A percentile compares a stretch with the other conserved stretches of the same genome.
Conservation (phyloP, 2,113 vertebrate species). For the Chaenocephalus aceratus region DNA sequence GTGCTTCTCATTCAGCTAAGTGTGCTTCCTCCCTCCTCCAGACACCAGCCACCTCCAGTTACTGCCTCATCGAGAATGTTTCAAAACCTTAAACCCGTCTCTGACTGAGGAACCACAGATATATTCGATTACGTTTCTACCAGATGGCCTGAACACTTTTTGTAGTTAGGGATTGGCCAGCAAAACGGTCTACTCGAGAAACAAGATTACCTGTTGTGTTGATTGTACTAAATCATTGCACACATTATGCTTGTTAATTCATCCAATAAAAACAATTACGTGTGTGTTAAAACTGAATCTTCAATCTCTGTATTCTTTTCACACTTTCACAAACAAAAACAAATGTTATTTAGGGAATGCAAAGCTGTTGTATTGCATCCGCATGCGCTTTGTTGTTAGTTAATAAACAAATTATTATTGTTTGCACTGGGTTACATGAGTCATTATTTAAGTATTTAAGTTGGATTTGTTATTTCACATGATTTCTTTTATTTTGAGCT, state of each 20-base stretch:
- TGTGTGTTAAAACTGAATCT: not conserved
- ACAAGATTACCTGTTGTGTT: not conserved
- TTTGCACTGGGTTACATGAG: not conserved
- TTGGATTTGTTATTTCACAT: too few relatives aligned
- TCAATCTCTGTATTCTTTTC: not conserved
- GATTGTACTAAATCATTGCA: not conserved
- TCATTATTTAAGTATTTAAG: not conserved
- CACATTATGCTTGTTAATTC: too few relatives aligned
- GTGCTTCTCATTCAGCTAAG: constrained; percentile 30
- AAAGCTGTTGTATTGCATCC: too few relatives aligned
- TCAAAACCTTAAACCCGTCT: not conserved
- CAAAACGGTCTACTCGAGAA: not conserved
- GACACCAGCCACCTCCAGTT: not conserved
- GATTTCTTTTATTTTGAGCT: too few relatives aligned
- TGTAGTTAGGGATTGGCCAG: not conserved
- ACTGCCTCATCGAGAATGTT: not conserved
- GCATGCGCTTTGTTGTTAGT: not conserved
- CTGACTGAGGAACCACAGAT: not conserved
- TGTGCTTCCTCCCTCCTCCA: constrained; percentile 14
- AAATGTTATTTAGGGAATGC: not conserved
- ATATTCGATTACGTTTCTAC: not conserved
- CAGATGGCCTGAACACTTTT: not conserved
- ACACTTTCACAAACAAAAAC: not conserved
- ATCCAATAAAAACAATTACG: not conserved
- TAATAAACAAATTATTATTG: not conserved